These are phyloP conservation scores for Pogonophryne albipinna DNA, from an alignment of 2,797 vertebrate genomes.

Conservation along the genomic window DNA sequence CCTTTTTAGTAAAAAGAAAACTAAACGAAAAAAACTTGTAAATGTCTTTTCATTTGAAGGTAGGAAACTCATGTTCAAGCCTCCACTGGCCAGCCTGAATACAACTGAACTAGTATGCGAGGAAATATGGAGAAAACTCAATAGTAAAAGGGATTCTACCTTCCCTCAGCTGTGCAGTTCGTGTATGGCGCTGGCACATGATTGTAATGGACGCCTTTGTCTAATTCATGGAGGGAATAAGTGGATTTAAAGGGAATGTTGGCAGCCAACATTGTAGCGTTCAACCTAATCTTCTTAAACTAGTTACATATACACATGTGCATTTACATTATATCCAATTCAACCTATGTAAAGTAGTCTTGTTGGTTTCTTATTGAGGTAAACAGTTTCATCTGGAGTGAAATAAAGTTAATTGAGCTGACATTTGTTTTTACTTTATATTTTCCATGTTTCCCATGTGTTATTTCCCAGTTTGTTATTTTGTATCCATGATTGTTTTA, in stretches of 20 bases:
- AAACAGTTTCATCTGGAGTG: not conserved
- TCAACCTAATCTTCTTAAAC: not conserved
- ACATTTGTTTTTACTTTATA: no score
- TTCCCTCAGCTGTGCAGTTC: not conserved
- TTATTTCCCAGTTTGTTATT: not conserved
- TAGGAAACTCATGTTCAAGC: no score
- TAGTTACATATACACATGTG: not conserved
- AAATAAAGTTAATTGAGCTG: not conserved
- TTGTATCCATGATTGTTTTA: not conserved
- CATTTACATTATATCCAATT: not conserved
- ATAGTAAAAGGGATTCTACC: not conserved
- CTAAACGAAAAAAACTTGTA: no score
- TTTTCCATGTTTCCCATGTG: accelerated
- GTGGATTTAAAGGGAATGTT: not conserved
- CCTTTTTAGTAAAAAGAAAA: no score
- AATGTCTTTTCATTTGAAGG: no score
- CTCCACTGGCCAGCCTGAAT: no score
- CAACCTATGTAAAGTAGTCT: not conserved
- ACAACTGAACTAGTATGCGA: no score
- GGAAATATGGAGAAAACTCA: not conserved
- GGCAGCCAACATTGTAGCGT: not conserved
- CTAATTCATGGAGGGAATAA: not conserved
- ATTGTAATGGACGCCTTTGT: constrained; percentile 6
- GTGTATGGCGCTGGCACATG: not conserved
- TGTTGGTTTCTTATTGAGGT: not conserved